Conservation (phyloP, 1,140 invertebrate species). For the Gyrodactylus salaris region DNA sequence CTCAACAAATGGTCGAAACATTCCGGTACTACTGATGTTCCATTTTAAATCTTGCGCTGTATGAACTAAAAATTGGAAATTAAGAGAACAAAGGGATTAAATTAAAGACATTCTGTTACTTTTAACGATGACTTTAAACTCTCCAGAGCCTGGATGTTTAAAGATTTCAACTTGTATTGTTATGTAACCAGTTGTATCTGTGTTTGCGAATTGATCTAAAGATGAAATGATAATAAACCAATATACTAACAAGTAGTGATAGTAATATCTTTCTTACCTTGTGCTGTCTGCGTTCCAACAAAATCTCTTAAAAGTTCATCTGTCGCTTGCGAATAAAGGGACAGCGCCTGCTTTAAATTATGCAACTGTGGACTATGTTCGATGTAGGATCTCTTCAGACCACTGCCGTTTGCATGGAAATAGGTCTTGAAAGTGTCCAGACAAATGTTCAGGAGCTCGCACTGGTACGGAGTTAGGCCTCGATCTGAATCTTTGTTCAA, state of each 20-base stretch:
- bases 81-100: background rate
- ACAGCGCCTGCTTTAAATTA: constrained; percentile 74
- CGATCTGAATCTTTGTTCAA: constrained; percentile 78
- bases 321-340: constrained; percentile 92
- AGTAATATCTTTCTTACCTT: constrained; percentile 31
- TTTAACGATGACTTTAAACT: constrained; percentile 1
- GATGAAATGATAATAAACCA: background rate
- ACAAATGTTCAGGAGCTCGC: constrained; percentile 78
- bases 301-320: constrained; percentile 96
- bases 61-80: background rate
- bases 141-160: constrained; percentile 3
- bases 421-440: constrained; percentile 93
- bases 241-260: background rate
- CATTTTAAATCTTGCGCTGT: background rate
- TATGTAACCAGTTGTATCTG: background rate
- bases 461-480: constrained; percentile 86
- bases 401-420: constrained; percentile 89
- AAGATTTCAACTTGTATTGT: constrained; percentile 4
- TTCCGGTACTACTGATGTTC: background rate
- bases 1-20: constrained; percentile 6
- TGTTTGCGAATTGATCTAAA: background rate
- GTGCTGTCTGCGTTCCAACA: constrained; percentile 65
- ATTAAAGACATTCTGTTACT: background rate
- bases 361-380: constrained; percentile 86
- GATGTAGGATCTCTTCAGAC: constrained; percentile 87